Base-by-base conservation (phyloP, 1,140 invertebrate genomes). In the Rhopalosiphum padi region DNA sequence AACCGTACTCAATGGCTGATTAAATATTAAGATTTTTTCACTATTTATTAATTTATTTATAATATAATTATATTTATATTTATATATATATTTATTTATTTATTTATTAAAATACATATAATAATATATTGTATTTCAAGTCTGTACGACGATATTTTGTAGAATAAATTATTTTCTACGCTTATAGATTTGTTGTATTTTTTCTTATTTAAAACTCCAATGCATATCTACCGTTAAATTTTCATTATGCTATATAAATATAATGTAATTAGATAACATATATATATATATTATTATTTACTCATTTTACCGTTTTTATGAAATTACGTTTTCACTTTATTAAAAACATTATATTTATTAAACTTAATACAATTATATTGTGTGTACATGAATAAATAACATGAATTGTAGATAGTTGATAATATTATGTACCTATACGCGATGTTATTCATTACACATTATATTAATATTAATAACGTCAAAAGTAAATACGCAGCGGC, bases 1-100 rank as follows among this genome's bases (percentile, higher is more conserved):
- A 53, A 83, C 91, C 53, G 91, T 93, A 93, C 91, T 51, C 77
- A 93, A 93, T 41, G 91, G 91, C 91, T 93, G 91, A 93, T 93
- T 93, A 85, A 93, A n/a, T 85, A 30, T 83, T 93, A 93, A 93
- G 91, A 85, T 85, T 53, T 85, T 53, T 85, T 85, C 48, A 53
- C 91, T 93, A 85, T 93, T 91, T 91, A 77, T 91, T 91, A 51
- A 46, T 46, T 88, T 51, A 55, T 55, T 68, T 90, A 60, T 51
- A 18, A 51, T 51, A 55, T 88, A 21, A 51, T 18, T 51, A 51
- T 51, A 51, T 51, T 51, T 51, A 51, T 51, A 3, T 51, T 18
- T 51, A 51, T 51, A 51, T 51, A 41, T 41, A 2, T 93, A 55
- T 85, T 93, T 43, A 93, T 85, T 93, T 93, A 93, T 86, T 86